Conservation (phyloP, 2,888 invertebrate genomes). For the Mycalesis mineus region DNA sequence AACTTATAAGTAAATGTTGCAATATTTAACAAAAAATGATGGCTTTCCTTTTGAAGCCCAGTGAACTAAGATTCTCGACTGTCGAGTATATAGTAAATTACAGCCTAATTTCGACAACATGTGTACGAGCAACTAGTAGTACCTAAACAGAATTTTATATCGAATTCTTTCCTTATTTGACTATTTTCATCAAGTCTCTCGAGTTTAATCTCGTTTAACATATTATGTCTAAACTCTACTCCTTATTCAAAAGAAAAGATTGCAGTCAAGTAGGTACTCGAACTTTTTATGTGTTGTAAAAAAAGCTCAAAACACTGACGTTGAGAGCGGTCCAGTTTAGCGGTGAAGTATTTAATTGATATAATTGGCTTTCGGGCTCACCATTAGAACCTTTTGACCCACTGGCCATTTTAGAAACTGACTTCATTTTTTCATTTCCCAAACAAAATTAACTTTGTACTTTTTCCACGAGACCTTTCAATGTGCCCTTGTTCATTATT, state of each 20-base stretch:
- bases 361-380: slow-evolving; percentile 69
- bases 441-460: slow-evolving; percentile 54
- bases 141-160: too few relatives aligned
- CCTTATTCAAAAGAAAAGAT: background rate
- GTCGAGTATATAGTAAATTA: too few relatives aligned
- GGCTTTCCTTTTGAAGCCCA: too few relatives aligned
- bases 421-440: slow-evolving; percentile 44
- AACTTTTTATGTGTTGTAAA: background rate
- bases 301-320: slow-evolving; percentile 19
- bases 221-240: background rate
- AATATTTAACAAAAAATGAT: too few relatives aligned
- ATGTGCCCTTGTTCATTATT: slow-evolving; percentile 59
- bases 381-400: slow-evolving; percentile 58
- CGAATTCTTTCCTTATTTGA: too few relatives aligned
- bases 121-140: too few relatives aligned
- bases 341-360: slow-evolving; percentile 70
- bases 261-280: background rate
- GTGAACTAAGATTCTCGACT: too few relatives aligned
- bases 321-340: slow-evolving; percentile 35
- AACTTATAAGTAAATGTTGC: too few relatives aligned
- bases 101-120: too few relatives aligned
- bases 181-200: too few relatives aligned
- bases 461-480: slow-evolving; percentile 58
- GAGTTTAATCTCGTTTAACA: too few relatives aligned
- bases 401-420: slow-evolving; percentile 52